Conservation (phyloP, 2,797 vertebrate genomes). For the Chelonia mydas region DNA sequence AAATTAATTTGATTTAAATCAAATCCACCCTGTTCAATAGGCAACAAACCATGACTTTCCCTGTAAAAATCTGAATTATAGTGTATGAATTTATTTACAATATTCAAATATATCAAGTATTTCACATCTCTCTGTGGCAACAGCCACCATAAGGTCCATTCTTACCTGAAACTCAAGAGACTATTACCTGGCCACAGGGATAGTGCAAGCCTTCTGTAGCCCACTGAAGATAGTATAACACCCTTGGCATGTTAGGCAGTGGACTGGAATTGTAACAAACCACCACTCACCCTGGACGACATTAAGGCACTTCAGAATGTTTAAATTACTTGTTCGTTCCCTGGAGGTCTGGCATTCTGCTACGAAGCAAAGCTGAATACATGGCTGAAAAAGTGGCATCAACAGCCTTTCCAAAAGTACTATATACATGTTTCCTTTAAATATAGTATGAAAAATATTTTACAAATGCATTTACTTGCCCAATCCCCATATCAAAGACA, state of each 20-base stretch:
- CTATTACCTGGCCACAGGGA: neutral
- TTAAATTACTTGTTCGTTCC: neutral
- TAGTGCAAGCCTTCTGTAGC: neutral
- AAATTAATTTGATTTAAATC: too few species aligned
- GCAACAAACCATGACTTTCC: too few species aligned
- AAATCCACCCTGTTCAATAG: too few species aligned
- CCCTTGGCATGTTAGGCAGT: neutral
- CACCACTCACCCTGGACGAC: neutral
- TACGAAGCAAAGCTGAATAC: neutral
- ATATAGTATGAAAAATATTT: neutral
- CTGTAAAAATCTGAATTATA: neutral
- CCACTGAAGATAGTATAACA: neutral
- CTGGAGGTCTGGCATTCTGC: neutral
- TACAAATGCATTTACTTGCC: neutral
- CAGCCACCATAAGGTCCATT: neutral
- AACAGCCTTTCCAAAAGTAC: neutral
- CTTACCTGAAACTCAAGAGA: neutral
- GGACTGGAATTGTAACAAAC: neutral
- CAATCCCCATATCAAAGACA: neutral
- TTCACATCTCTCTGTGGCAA: neutral
- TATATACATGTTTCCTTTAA: neutral
- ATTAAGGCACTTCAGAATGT: neutral
- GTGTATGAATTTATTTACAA: neutral
- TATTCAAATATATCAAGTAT: neutral
- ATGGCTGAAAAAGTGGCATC: neutral